A percentile compares a stretch with the other conserved stretches of the same genome.
These are phyloP conservation scores for Molothrus ater DNA, from an alignment of 2,797 vertebrate genomes.

Conservation along the genomic window DNA sequence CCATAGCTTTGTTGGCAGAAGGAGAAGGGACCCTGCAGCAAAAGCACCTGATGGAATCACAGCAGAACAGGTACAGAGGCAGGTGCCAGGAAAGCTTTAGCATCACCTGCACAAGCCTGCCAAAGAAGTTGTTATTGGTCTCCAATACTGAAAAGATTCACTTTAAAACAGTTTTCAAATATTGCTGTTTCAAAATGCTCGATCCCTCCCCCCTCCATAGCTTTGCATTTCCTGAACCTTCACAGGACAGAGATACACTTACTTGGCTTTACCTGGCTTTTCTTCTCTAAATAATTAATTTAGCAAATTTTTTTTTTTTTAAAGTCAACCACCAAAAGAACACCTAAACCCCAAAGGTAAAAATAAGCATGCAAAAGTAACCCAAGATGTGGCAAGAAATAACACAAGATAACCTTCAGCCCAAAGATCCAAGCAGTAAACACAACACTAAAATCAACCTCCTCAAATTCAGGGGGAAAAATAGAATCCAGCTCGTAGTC, in stretches of 20 bases:
- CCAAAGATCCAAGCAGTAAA: neutral
- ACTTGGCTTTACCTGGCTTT: neutral
- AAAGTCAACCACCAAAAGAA: neutral
- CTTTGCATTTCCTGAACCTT: neutral
- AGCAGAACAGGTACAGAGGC: neutral
- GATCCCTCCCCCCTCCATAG: neutral
- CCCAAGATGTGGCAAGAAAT: neutral
- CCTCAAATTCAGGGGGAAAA: neutral
- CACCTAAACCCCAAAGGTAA: neutral
- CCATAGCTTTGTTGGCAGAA: neutral
- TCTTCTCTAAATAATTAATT: neutral
- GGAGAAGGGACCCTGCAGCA: neutral
- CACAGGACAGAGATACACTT: neutral
- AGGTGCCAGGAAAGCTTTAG: neutral
- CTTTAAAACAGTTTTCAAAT: neutral
- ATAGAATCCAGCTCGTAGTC: neutral
- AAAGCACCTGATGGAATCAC: neutral
- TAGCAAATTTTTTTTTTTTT: neutral
- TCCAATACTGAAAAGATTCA: neutral
- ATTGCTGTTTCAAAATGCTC: neutral
- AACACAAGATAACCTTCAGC: neutral
- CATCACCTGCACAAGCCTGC: neutral
- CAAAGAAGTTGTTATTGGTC: neutral
- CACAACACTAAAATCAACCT: neutral
- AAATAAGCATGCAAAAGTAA: neutral